These are phyloP conservation scores for Laterallus jamaicensis DNA, from an alignment of 2,113 vertebrate genomes.

Conservation along the genomic window DNA sequence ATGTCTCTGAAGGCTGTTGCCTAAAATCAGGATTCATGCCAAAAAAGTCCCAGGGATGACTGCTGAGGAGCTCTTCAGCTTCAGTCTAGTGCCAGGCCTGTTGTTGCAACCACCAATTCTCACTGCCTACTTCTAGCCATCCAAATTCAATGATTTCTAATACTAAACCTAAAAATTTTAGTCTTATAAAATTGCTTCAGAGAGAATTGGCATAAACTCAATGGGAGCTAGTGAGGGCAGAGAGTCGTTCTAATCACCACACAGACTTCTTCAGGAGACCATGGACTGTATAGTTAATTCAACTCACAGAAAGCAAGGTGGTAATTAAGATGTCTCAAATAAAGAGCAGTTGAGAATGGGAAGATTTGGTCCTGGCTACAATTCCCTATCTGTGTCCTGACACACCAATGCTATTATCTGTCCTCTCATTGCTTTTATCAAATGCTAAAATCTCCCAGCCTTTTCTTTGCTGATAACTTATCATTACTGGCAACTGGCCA, in stretches of 20 bases:
- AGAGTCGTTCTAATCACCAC: neutral
- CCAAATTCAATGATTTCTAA: neutral
- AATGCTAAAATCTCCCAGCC: neutral
- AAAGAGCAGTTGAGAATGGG: neutral
- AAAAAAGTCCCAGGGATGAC: neutral
- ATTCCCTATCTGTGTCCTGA: neutral
- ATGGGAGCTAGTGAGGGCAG: neutral
- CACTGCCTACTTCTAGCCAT: neutral
- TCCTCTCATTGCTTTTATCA: neutral
- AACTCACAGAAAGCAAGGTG: neutral
- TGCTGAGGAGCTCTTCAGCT: neutral
- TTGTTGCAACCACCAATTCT: neutral
- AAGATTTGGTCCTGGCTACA: neutral
- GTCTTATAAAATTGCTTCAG: neutral
- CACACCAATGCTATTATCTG: neutral
- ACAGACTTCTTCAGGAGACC: neutral
- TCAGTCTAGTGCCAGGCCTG: neutral
- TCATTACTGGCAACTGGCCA: conserved; percentile 28
- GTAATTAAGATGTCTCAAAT: conserved; percentile 32
- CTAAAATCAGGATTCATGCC: neutral
- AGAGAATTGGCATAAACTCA: neutral
- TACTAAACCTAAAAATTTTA: neutral
- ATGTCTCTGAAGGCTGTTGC: neutral
- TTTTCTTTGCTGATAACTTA: neutral
- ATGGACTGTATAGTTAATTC: neutral